phyloP scores from a whole-genome alignment of 2,888 invertebrate genomes.

The Nesidiocoris tenuis region DNA sequence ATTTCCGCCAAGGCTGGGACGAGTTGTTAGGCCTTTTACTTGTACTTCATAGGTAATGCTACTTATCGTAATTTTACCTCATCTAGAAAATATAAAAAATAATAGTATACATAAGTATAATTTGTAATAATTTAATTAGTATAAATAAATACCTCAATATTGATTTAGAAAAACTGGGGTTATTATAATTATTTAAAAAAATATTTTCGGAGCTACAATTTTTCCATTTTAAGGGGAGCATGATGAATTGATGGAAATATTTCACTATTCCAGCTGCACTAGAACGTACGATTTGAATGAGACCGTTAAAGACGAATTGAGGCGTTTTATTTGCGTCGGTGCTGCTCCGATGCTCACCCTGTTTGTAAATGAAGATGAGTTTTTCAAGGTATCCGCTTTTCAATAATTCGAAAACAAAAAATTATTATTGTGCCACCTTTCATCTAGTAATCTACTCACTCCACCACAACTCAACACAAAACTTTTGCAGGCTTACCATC shows the following conservation, averaged over 20 bases:
- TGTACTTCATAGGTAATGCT: slow-evolving; percentile 26
- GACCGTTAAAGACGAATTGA: slow-evolving; percentile 1
- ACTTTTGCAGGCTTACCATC: slow-evolving; percentile 21
- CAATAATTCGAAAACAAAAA: too few relatives aligned
- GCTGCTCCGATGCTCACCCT: slow-evolving; percentile 8
- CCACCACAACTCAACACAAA: too few relatives aligned
- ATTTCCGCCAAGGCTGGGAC: slow-evolving; percentile 19
- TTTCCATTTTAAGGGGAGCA: too few relatives aligned
- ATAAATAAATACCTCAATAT: too few relatives aligned
- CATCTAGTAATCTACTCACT: too few relatives aligned
- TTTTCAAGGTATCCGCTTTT: slow-evolving; percentile 31
- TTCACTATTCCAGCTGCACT: slow-evolving; percentile 10
- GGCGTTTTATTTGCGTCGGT: slow-evolving; percentile 23
- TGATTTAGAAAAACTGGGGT: too few relatives aligned
- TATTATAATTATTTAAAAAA: too few relatives aligned
- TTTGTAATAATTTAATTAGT: too few relatives aligned
- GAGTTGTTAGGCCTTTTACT: slow-evolving; percentile 25
- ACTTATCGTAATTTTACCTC: not conserved
- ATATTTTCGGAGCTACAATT: too few relatives aligned
- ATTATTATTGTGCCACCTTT: too few relatives aligned
- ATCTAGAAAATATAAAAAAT: not conserved
- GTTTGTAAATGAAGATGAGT: slow-evolving; percentile 13
- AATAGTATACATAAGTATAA: too few relatives aligned
- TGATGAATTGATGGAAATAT: too few relatives aligned
- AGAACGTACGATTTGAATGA: slow-evolving; percentile 10